These are phyloP conservation scores for Dolichomitus sp. DNA, from an alignment of 2,888 invertebrate species.

Conservation along the genomic window DNA sequence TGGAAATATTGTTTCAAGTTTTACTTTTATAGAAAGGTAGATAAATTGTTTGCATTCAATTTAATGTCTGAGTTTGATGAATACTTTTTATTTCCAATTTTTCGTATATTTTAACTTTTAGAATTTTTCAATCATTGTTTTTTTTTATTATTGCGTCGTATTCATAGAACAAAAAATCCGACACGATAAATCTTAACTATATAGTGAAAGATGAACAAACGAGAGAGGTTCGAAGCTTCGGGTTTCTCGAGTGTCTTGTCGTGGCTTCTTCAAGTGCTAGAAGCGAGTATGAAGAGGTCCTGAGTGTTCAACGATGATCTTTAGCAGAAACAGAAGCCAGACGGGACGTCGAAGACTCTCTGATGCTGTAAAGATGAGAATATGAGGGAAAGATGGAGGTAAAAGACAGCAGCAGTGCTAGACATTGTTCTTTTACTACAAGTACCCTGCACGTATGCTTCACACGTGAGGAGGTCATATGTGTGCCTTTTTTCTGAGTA, in stretches of 20 bases:
- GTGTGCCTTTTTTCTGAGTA: too few species aligned
- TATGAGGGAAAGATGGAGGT: constrained; percentile 21
- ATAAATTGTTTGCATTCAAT: too few species aligned
- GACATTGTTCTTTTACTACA: not conserved
- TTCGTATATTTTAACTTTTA: not conserved
- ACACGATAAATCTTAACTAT: constrained; percentile 1
- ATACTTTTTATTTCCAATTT: too few species aligned
- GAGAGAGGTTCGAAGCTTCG: constrained; percentile 3
- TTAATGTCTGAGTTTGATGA: too few species aligned
- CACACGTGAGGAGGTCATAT: too few species aligned
- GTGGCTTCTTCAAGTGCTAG: constrained; percentile 21
- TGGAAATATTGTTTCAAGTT: too few species aligned
- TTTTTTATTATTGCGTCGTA: not conserved
- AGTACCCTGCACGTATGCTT: not conserved
- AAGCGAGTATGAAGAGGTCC: constrained; percentile 42
- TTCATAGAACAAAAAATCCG: not conserved
- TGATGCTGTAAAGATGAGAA: constrained; percentile 42
- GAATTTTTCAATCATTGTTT: not conserved
- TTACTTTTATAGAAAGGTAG: too few species aligned
- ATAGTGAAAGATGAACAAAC: not conserved
- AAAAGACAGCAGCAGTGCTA: constrained; percentile 22
- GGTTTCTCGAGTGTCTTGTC: constrained; percentile 30
- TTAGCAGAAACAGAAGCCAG: constrained; percentile 68
- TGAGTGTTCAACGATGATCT: constrained; percentile 73
- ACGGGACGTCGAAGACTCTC: constrained; percentile 43